Conservation (phyloP, 1,140 invertebrate species). For the Armadillidium nasatum region DNA sequence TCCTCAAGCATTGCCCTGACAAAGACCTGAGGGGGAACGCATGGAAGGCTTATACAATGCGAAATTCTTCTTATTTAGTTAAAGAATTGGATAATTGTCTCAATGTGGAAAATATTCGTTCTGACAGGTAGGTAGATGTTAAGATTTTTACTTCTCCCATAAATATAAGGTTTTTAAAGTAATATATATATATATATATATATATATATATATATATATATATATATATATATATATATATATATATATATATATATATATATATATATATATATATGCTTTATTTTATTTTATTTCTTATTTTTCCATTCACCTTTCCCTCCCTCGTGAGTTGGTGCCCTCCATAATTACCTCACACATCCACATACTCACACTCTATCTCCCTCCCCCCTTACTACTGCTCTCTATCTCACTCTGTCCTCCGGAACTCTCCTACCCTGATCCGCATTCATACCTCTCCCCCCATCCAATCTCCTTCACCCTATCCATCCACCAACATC, state of each 20-base stretch:
- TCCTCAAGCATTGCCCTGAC: constrained; percentile 76
- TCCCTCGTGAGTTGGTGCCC: no score
- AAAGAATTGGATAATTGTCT: constrained; percentile 65
- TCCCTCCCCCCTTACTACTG: no score
- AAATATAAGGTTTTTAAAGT: neutral
- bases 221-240: neutral
- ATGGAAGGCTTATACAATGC: constrained; percentile 68
- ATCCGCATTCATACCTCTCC: no score
- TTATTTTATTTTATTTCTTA: neutral
- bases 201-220: neutral
- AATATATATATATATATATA: no score
- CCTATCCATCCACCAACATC: no score
- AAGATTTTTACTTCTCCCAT: no score
- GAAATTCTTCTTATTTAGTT: constrained; percentile 63
- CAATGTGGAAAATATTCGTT: constrained; percentile 70
- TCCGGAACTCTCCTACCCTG: no score
- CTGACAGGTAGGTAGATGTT: constrained; percentile 50
- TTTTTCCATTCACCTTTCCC: no score
- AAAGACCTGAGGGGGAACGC: constrained; percentile 69
- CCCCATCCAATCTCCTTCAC: no score
- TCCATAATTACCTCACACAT: no score
- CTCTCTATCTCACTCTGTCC: no score
- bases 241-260: neutral
- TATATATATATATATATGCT: neutral
- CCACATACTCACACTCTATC: no score